phyloP scores from a whole-genome alignment of 2,113 vertebrate genomes.

The Aptenodytes patagonicus region DNA sequence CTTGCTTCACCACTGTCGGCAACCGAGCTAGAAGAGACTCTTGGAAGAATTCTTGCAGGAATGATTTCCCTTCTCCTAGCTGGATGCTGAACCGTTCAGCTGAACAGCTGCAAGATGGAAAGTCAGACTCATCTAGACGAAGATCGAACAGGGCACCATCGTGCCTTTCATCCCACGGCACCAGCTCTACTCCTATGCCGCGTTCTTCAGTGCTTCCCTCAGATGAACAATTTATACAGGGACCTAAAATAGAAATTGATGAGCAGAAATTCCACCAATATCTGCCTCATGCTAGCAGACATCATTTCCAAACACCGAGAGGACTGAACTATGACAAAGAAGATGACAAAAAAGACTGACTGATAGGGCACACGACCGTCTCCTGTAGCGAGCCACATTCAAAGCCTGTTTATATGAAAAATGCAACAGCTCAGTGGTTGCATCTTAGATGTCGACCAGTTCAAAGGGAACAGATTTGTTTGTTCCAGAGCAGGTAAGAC shows the following conservation, averaged over 20 bases:
- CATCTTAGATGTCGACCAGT: not conserved
- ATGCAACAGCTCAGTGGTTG: not conserved
- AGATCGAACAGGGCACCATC: not conserved
- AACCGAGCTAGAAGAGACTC: not conserved
- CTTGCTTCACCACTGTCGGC: not conserved
- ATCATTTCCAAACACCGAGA: not conserved
- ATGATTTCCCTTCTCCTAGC: not conserved
- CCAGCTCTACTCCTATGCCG: not conserved
- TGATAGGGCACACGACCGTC: not conserved
- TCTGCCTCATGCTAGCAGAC: not conserved
- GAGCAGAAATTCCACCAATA: not conserved
- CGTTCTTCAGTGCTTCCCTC: not conserved
- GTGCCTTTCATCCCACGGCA: not conserved
- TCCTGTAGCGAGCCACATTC: rapidly evolving
- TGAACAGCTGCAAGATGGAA: not conserved
- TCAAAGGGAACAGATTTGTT: not conserved
- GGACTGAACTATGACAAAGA: not conserved
- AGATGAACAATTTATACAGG: not conserved
- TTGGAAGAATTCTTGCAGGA: not conserved
- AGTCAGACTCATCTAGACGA: not conserved
- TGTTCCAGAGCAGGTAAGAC: not conserved
- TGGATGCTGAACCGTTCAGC: not conserved
- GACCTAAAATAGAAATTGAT: not conserved
- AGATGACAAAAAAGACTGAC: not conserved
- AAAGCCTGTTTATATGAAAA: rapidly evolving